Evolutionary conservation across 2,113 vertebrate species (phyloP), one percentile per base, ranked within the genome.

Genomic region (Corythornis cristatus): DNA sequence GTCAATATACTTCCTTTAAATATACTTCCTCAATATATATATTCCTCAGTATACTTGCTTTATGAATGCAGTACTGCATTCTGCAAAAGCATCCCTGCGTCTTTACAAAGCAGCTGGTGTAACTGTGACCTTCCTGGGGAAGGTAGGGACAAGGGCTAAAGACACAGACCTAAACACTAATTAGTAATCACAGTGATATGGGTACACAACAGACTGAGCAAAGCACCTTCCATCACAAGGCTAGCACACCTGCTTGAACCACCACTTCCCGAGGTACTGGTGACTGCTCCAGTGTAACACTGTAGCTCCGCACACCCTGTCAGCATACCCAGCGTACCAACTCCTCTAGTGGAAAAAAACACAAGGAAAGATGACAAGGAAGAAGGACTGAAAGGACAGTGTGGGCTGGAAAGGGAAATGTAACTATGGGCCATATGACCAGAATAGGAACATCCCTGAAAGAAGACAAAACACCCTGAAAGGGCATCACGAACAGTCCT

Each of bases 271-370:
- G 15, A 20, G 33, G 35, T 20, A 7, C 46, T 43, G 19, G 45
- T 64, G 43, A 43, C 22, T 0, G 0, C 11, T 51, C 25, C n/a
- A n/a, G 33, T 12, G 0, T 1, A 23, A n/a, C 8, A 11, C 56
- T 78, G 67, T 8, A 60, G 37, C 40, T 78, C 48, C n/a, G 26
- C 0, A 0, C 9, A 51, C 46, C 26, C 29, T 2, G 1, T 8
- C 51, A 48, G 29, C 9, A 17, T 5, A 29, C 3, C 25, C 10
- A 4, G 3, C 16, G n/a, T 16, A 48, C 23, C 8, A 75, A 48
- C 13, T 65, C 18, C 78, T 76, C 78, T 8, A n/a, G 18, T 3
- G 3, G 5, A 76, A 71, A 53, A 51, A 37, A 71, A 28, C 8
- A 22, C 4, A 42, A 42, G 16, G 25, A 51, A 51, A 51, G 50